Evolutionary conservation across 2,888 invertebrate genomes (phyloP), one percentile per base, ranked within the genome.

Genomic region (Amiota communis): DNA sequence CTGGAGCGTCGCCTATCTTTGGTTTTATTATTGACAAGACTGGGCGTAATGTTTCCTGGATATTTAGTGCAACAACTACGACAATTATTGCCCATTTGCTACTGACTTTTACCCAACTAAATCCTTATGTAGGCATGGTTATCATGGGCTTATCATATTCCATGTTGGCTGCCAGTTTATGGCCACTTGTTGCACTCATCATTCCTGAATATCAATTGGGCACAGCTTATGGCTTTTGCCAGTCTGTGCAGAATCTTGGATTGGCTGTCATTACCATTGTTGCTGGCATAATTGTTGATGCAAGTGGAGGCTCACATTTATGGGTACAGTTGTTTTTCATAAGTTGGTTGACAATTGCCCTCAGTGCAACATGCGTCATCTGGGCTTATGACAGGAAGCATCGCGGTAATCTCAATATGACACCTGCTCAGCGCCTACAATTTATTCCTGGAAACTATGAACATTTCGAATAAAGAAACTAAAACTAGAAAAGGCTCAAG

Each of bases 211-310:
- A 96, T 90, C 97, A 98, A 89, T 91, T 98, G 68, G 98, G 98
- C 71, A 98, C 98, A 36, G 98, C 98, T 8, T 98, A 98, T 91
- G 99, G 98, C 91, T 95, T 98, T 80, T 98, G 98, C 89, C 98
- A 98, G 91, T 94, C 98, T 36, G 93, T 98, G 17, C 98, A 99
- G 91, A 99, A 99, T 90, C 91, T 98, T 76, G 99, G 98, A 15
- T 90, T 98, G 74, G 98, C 97, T 46, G 92, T 97, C 36, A 94
- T 97, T 71, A 92, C 96, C 1, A 93, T 97, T 79, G 87, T 96
- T 57, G 94, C 97, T 56, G 98, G 98, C 59, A 90, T 93, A 71
- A 96, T 99, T 81, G 95, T 97, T 9, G 98, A 98, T 87, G 90
- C 91, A 76, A 94, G 93, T 81, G 95, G 96, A 0, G 76, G 76